phyloP scores from a whole-genome alignment of 2,113 vertebrate species.

The Nanorana parkeri region DNA sequence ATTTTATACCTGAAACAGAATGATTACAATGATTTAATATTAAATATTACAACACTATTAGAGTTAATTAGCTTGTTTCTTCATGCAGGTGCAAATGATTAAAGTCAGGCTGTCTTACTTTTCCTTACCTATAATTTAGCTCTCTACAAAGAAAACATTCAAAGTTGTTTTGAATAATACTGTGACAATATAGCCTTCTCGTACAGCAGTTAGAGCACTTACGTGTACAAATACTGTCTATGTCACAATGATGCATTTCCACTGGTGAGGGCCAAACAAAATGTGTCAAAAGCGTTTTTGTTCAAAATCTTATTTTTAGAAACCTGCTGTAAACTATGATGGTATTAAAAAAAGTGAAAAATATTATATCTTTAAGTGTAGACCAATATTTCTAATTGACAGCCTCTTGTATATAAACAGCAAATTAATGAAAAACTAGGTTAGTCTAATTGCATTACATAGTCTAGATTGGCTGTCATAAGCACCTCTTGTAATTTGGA shows the following conservation, averaged over 20 bases:
- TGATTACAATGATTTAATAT: conserved; percentile 1
- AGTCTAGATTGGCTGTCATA: too few species aligned
- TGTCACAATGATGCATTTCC: conserved; percentile 5
- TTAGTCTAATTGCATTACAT: too few species aligned
- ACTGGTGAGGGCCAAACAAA: neutral
- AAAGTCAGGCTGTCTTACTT: conserved; percentile 2
- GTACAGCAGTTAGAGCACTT: conserved; percentile 33
- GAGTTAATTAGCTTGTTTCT: conserved; percentile 19
- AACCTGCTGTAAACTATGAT: conserved; percentile 5
- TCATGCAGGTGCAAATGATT: conserved; percentile 23
- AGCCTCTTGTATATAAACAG: too few species aligned
- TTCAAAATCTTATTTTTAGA: neutral
- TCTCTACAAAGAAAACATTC: conserved; percentile 15
- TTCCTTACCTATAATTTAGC: neutral
- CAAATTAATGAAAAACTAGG: too few species aligned
- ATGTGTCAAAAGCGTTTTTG: neutral
- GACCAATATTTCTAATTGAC: too few species aligned
- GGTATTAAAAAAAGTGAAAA: too few species aligned
- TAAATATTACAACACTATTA: neutral
- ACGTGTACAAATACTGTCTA: conserved; percentile 5
- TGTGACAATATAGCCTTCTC: conserved; percentile 22
- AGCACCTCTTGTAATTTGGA: too few species aligned
- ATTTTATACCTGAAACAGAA: neutral
- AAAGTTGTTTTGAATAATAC: conserved; percentile 10
- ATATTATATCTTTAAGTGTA: too few species aligned